A percentile compares a stretch with the other conserved stretches of the same genome.
Evolutionary conservation across 2,797 vertebrate species (phyloP).

Genomic region (Serranus cabrilla): DNA sequence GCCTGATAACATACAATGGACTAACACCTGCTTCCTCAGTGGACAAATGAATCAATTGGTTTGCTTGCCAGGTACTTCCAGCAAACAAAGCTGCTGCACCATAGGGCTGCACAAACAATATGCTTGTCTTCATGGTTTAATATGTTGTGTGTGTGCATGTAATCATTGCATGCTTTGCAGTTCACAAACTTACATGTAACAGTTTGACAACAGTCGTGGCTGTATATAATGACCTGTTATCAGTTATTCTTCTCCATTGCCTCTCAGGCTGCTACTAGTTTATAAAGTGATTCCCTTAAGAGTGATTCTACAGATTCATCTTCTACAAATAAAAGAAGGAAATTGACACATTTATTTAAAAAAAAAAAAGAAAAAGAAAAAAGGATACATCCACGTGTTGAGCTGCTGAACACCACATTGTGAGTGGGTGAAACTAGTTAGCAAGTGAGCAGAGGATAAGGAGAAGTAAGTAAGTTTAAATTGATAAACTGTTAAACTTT

Average conservation of each 20-base stretch:
- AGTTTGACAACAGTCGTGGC: not conserved
- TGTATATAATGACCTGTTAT: not conserved
- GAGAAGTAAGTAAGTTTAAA: too few relatives aligned
- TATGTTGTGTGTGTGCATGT: not conserved
- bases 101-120: not conserved
- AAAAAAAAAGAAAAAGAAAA: too few relatives aligned
- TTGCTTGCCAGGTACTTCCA: not conserved
- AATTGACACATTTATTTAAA: too few relatives aligned
- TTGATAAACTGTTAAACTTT: too few relatives aligned
- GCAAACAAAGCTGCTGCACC: conserved; percentile 1
- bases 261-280: not conserved
- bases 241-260: not conserved
- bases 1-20: conserved; percentile 48
- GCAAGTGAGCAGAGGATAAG: too few relatives aligned
- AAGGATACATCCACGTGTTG: too few relatives aligned
- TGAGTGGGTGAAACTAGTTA: too few relatives aligned
- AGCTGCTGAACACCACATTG: too few relatives aligned
- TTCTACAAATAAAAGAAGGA: too few relatives aligned
- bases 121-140: not conserved
- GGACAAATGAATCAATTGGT: conserved; percentile 48
- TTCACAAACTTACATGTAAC: not conserved
- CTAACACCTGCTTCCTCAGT: conserved; percentile 75
- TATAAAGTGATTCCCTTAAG: too few relatives aligned
- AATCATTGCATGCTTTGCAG: not conserved
- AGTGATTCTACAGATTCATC: too few relatives aligned